Evolutionary conservation across 1,140 invertebrate genomes (phyloP).

Genomic region (Halyomorpha halys): DNA sequence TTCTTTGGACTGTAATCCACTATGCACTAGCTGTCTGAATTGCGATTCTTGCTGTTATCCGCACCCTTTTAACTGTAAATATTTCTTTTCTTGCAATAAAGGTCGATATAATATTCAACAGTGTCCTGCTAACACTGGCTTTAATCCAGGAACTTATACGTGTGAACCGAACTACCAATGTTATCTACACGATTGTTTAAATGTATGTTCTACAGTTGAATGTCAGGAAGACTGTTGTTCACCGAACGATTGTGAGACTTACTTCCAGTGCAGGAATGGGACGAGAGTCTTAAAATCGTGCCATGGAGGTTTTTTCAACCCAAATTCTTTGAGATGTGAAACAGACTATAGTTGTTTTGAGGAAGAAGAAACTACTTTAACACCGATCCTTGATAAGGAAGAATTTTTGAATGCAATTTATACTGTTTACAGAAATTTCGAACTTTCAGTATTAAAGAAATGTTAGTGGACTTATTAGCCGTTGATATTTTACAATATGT

Average conservation of each 20-base stretch:
- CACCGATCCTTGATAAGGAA: neutral
- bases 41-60: neutral
- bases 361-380: no score
- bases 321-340: neutral
- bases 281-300: neutral
- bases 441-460: neutral
- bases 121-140: neutral
- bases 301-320: neutral
- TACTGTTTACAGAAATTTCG: neutral
- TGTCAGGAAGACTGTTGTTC: slow-evolving; percentile 6
- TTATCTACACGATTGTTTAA: neutral
- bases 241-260: neutral
- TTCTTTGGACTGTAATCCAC: neutral
- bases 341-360: neutral
- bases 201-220: neutral
- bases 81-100: slow-evolving; percentile 3
- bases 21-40: neutral
- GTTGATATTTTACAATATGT: neutral
- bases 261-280: neutral
- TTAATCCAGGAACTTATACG: neutral
- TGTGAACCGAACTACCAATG: neutral
- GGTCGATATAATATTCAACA: neutral
- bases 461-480: neutral
- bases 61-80: slow-evolving; percentile 7
- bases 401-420: slow-evolving; percentile 1